These are phyloP conservation scores for Uloborus plumipes DNA, from an alignment of 2,888 invertebrate species.

Conservation along the genomic window DNA sequence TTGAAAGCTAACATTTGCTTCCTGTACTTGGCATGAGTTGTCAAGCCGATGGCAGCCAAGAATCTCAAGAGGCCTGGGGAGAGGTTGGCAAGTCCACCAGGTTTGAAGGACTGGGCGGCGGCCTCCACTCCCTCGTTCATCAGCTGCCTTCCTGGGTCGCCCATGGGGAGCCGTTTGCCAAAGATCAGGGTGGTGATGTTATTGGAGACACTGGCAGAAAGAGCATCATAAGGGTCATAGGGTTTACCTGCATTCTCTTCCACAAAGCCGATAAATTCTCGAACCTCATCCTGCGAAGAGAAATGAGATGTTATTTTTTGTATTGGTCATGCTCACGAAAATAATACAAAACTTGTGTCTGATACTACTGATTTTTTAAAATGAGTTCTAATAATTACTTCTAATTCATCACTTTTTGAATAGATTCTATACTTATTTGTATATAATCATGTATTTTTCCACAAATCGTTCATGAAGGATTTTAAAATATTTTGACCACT, in stretches of 20 bases:
- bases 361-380: too few relatives aligned
- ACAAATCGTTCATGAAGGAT: too few relatives aligned
- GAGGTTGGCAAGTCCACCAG: neutral
- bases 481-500: too few relatives aligned
- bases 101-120: conserved; percentile 1
- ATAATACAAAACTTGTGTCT: too few relatives aligned
- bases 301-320: neutral
- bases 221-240: conserved; percentile 6
- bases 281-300: conserved; percentile 55
- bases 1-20: conserved; percentile 13
- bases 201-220: conserved; percentile 42
- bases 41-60: conserved; percentile 7
- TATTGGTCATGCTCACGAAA: neutral
- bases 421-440: too few relatives aligned
- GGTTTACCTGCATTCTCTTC: conserved; percentile 22
- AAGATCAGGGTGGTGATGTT: conserved; percentile 49
- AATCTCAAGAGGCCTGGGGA: conserved; percentile 12
- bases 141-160: conserved; percentile 36
- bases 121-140: conserved; percentile 21
- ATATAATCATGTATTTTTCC: too few relatives aligned
- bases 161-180: conserved; percentile 44
- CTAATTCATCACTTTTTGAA: too few relatives aligned
- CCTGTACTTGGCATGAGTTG: neutral
- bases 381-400: too few relatives aligned
- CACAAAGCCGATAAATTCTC: conserved; percentile 34